Conservation (phyloP, 2,797 vertebrate species). For the Poecilia gillii region DNA sequence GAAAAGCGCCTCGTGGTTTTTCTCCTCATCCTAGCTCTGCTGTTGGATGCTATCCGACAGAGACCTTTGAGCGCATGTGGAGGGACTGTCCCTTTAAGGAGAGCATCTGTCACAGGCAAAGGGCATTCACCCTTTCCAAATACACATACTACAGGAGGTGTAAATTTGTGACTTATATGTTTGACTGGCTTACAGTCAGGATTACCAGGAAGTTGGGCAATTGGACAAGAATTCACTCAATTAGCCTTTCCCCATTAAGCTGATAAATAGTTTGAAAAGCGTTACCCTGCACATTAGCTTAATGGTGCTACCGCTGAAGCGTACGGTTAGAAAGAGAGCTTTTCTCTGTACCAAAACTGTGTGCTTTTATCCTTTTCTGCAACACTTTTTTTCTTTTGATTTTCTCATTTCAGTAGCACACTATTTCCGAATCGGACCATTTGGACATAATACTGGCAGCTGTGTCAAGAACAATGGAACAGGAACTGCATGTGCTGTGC, state of each 20-base stretch:
- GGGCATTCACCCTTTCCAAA: slow-evolving; percentile 21
- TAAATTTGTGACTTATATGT: neutral
- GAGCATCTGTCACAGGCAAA: slow-evolving; percentile 41
- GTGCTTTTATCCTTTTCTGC: slow-evolving; percentile 2
- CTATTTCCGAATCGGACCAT: slow-evolving; percentile 9
- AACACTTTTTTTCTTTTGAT: slow-evolving; percentile 1
- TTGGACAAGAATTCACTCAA: slow-evolving; percentile 70
- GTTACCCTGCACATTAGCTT: slow-evolving; percentile 63
- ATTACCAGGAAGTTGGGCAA: slow-evolving; percentile 59
- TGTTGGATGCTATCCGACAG: slow-evolving; percentile 50
- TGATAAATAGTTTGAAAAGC: slow-evolving; percentile 69
- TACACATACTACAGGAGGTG: neutral
- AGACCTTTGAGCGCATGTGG: slow-evolving; percentile 44
- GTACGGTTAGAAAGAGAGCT: slow-evolving; percentile 51
- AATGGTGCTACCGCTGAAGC: slow-evolving; percentile 66
- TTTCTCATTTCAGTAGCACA: slow-evolving; percentile 15
- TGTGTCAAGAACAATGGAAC: slow-evolving; percentile 30
- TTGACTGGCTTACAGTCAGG: slow-evolving; percentile 41
- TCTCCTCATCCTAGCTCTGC: slow-evolving; percentile 39
- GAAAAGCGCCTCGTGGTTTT: slow-evolving; percentile 11
- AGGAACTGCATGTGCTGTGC: slow-evolving; percentile 26
- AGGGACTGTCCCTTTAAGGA: slow-evolving; percentile 26
- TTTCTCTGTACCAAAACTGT: slow-evolving; percentile 17
- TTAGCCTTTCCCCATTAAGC: slow-evolving; percentile 70
- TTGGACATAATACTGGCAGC: slow-evolving; percentile 22